phyloP scores from a whole-genome alignment of 2,113 vertebrate genomes.

The Todiramphus chloris region DNA sequence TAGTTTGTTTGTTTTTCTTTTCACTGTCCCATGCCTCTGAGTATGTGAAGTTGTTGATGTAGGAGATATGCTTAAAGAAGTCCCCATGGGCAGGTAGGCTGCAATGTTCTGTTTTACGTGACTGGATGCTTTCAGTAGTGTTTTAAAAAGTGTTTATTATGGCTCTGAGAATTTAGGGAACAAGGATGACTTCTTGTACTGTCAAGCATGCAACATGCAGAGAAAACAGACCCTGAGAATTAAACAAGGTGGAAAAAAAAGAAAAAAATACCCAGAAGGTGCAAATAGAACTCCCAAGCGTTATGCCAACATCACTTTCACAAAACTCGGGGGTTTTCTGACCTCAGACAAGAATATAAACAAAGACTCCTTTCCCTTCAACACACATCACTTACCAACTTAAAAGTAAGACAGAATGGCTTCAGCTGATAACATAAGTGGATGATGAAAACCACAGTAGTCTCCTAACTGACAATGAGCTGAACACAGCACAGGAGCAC shows the following conservation, averaged over 20 bases:
- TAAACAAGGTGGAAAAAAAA: neutral
- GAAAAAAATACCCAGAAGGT: neutral
- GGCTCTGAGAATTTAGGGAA: conserved; percentile 76
- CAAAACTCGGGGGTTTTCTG: neutral
- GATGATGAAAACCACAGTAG: neutral
- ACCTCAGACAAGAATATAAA: neutral
- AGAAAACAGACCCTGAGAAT: conserved; percentile 72
- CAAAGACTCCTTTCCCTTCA: neutral
- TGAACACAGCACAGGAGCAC: neutral
- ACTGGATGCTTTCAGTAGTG: conserved; percentile 18
- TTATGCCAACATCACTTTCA: neutral
- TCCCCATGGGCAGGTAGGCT: neutral
- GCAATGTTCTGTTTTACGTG: neutral
- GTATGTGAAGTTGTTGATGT: neutral
- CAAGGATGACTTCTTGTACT: conserved; percentile 75
- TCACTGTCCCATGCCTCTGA: neutral
- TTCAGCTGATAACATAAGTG: neutral
- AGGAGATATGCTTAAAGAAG: neutral
- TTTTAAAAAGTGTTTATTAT: conserved; percentile 31
- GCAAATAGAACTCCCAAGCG: neutral
- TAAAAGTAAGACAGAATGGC: neutral
- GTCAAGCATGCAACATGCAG: conserved; percentile 78
- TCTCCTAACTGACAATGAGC: neutral
- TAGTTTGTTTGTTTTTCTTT: neutral
- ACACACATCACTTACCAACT: neutral